Evolutionary conservation across 2,113 vertebrate genomes (phyloP), one percentile per base, ranked within the genome.

Genomic region (Rhagologus leucostigma): DNA sequence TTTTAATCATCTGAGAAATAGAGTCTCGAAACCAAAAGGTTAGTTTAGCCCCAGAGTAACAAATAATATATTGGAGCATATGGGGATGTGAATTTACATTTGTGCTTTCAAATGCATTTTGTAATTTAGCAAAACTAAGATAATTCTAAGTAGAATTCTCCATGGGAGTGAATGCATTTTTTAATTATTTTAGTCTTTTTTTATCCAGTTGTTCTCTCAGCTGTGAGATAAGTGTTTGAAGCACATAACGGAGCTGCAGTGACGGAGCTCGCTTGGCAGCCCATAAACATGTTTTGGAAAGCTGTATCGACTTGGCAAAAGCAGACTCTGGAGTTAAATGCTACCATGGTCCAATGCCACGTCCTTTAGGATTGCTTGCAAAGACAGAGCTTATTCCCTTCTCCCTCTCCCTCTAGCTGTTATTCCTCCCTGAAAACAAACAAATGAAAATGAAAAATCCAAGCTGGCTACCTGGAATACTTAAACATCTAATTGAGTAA

Each of bases 1-100:
- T 92, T 86, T 89, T 65, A 84, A 81, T 92, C 73, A 74, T 52
- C 68, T 84, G 91, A 95, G 91, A 92, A 93, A 89, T 56, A n/a
- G 0, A 71, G 67, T 92, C 47, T 94, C 16, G 6, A 90, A 94
- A 95, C 3, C 27, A 53, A 92, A 95, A 95, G 86, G 93, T 96
- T 92, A 87, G 64, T 91, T 81, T 82, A 89, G 60, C 65, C 84
- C 71, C n/a, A 69, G 46, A 92, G 77, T 93, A 64, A 70, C 19
- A 93, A 80, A 32, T 35, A 80, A 75, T 62, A 77, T 44, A 24
- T 64, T 85, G 26, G 30, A 81, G 32, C 82, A 80, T 87, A 68
- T 49, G 82, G 78, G 46, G 83, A 52, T 39, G 46, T 50, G 30
- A 37, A 44, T 90, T 84, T 82, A 67, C 23, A 26, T 87, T 92